Evolutionary conservation across 2,113 vertebrate genomes (phyloP).

Genomic region (Narcine bancroftii): DNA sequence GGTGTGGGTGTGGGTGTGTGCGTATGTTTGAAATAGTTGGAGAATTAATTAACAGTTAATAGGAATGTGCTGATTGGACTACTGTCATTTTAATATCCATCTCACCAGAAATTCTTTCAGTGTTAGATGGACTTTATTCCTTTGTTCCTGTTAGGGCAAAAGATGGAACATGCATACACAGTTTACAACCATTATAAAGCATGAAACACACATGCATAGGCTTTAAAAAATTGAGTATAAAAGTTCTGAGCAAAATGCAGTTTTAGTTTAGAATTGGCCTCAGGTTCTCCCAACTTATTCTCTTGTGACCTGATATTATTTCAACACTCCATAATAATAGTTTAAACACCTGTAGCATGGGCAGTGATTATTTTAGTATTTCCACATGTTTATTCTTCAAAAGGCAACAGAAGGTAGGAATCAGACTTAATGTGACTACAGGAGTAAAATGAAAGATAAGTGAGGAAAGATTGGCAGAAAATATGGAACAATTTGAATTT

Average conservation of each 20-base stretch:
- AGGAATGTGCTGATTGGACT: not conserved
- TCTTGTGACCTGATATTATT: not conserved
- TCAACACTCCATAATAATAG: not conserved
- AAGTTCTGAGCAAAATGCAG: not conserved
- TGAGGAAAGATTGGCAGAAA: not conserved
- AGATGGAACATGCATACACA: not conserved
- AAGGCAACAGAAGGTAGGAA: not conserved
- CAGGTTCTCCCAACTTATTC: not conserved
- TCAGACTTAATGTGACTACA: not conserved
- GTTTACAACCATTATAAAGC: not conserved
- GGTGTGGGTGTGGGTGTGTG: too few relatives aligned
- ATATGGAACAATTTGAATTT: not conserved
- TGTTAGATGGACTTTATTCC: not conserved
- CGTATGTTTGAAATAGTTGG: not conserved
- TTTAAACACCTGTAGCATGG: not conserved
- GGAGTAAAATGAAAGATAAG: not conserved
- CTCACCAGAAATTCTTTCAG: not conserved
- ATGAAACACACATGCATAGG: not conserved
- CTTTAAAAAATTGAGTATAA: not conserved
- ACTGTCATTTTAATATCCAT: not conserved
- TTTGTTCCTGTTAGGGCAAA: not conserved
- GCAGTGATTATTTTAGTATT: not conserved
- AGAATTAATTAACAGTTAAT: not conserved
- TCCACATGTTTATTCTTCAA: slow-evolving; percentile 4
- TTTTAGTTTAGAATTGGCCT: slow-evolving; percentile 16